Evolutionary conservation across 2,113 vertebrate genomes (phyloP).

Genomic region (Amphiprion percula): DNA sequence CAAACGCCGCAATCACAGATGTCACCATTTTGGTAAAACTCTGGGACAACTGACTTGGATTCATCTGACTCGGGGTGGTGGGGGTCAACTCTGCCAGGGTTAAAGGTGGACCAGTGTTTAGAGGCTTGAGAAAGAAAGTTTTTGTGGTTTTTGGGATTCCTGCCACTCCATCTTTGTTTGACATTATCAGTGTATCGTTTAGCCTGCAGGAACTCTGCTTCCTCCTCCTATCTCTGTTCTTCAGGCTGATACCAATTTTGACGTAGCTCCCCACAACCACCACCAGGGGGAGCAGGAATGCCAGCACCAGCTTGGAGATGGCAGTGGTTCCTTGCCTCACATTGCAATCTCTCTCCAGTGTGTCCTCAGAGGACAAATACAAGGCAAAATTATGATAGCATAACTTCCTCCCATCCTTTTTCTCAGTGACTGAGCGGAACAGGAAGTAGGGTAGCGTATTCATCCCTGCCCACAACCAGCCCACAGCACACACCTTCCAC

Average conservation of each 20-base stretch:
- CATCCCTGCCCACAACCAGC: conserved; percentile 87
- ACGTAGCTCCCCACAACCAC: conserved; percentile 88
- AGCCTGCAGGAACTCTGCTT: conserved; percentile 48
- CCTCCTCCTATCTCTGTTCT: conserved; percentile 80
- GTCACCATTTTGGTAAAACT: conserved; percentile 91
- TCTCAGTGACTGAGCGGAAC: conserved; percentile 85
- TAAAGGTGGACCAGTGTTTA: neutral
- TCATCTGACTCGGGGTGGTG: neutral
- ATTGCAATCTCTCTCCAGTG: conserved; percentile 58
- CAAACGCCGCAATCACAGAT: conserved; percentile 89
- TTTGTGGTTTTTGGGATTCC: neutral
- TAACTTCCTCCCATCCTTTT: conserved; percentile 57
- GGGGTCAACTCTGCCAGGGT: conserved; percentile 6
- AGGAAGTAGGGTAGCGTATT: conserved; percentile 87
- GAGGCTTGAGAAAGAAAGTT: conserved; percentile 20
- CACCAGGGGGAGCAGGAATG: conserved; percentile 87
- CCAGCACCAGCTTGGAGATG: conserved; percentile 84
- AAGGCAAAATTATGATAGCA: conserved; percentile 86
- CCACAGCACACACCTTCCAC: conserved; percentile 78
- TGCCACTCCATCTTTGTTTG: conserved; percentile 6
- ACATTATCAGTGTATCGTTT: neutral
- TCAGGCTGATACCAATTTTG: conserved; percentile 84
- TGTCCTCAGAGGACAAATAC: conserved; percentile 44
- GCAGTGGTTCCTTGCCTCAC: conserved; percentile 79
- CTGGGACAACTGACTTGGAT: conserved; percentile 69